These are phyloP conservation scores for Scaptomyza pallida DNA, from an alignment of 1,140 invertebrate species.

Conservation along the genomic window DNA sequence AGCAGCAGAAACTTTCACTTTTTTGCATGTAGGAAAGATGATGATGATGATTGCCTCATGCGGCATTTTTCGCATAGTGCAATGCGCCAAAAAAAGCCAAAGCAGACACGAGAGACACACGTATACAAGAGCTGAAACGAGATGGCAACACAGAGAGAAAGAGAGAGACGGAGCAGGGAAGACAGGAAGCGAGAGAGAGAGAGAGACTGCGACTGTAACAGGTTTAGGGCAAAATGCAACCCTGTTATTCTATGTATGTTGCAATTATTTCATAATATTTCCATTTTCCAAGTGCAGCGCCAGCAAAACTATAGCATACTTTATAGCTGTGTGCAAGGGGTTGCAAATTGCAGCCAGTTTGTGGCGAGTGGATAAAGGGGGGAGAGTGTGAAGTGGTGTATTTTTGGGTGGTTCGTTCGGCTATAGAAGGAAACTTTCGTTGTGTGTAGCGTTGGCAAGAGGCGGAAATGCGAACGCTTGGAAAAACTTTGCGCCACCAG, in stretches of 20 bases:
- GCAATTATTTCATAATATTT: constrained; percentile 63
- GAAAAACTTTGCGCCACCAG: constrained; percentile 70
- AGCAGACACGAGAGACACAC: constrained; percentile 43
- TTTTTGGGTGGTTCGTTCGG: constrained; percentile 18
- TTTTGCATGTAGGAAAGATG: constrained; percentile 55
- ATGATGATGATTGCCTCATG: constrained; percentile 54
- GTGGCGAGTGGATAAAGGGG: neutral
- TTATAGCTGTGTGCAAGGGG: constrained; percentile 32
- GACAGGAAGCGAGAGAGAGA: constrained; percentile 8
- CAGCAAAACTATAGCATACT: constrained; percentile 55
- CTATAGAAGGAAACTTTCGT: constrained; percentile 59
- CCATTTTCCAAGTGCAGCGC: constrained; percentile 53
- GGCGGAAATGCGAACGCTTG: constrained; percentile 57
- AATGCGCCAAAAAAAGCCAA: constrained; percentile 73
- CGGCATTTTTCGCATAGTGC: constrained; percentile 75
- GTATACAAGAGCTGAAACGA: neutral
- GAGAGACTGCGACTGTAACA: neutral
- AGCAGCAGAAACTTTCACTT: constrained; percentile 78
- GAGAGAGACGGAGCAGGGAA: neutral
- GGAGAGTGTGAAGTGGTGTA: constrained; percentile 1
- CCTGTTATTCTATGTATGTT: constrained; percentile 29
- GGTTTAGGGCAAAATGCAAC: constrained; percentile 21
- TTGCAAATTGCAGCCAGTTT: constrained; percentile 58
- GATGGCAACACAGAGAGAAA: constrained; percentile 21
- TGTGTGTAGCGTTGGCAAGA: neutral